phyloP scores from a whole-genome alignment of 2,888 invertebrate species.

The Lepidochitona cinerea region DNA sequence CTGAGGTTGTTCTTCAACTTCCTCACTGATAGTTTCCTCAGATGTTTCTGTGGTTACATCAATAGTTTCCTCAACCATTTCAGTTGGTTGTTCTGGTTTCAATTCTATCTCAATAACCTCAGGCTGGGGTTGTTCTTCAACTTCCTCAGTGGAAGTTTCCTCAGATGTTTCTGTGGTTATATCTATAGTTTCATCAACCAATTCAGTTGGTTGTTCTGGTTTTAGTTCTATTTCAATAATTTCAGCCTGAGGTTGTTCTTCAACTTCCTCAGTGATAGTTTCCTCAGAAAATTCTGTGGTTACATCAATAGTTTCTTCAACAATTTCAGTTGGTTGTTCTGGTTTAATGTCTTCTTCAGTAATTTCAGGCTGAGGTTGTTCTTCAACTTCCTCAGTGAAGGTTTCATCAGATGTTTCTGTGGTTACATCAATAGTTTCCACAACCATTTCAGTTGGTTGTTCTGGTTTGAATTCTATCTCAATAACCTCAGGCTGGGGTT shows the following conservation, averaged over 20 bases:
- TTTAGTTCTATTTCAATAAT: not conserved
- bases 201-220: too few species aligned
- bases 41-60: not conserved
- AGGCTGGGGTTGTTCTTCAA: not conserved
- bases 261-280: not conserved
- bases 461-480: not conserved
- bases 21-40: not conserved
- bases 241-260: not conserved
- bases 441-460: too few species aligned
- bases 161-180: too few species aligned
- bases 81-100: not conserved
- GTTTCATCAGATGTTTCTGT: constrained; percentile 18
- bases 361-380: not conserved
- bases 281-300: not conserved
- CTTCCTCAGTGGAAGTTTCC: not conserved
- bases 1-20: not conserved
- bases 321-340: not conserved
- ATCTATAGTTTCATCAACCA: too few species aligned
- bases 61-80: not conserved
- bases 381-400: not conserved
- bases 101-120: not conserved
- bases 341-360: not conserved
- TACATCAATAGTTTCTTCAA: not conserved
- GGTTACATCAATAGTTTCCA: constrained; percentile 17
- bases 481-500: not conserved